Conservation (phyloP, 2,797 vertebrate genomes). For the Hybognathus amarus region DNA sequence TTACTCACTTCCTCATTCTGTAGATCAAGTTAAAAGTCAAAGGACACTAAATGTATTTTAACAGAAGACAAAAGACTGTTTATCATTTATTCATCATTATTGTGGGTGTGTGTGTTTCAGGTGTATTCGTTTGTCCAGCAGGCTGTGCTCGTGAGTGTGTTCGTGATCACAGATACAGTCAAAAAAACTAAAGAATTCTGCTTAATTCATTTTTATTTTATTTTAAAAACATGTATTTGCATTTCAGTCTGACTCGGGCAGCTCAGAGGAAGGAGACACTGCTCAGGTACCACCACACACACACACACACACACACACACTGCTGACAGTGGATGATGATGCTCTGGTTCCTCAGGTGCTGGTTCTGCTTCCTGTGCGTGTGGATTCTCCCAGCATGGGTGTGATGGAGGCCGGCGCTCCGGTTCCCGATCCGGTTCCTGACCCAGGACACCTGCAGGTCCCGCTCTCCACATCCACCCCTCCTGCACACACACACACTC, state of each 20-base stretch:
- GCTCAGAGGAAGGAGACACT: slow-evolving; percentile 53
- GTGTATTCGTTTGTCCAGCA: slow-evolving; percentile 42
- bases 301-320: no score
- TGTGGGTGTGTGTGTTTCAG: slow-evolving; percentile 26
- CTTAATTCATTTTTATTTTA: not conserved
- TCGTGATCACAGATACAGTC: not conserved
- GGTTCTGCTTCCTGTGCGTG: slow-evolving; percentile 4
- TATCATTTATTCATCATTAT: not conserved
- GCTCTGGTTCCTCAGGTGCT: not conserved
- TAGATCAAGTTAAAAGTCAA: not conserved
- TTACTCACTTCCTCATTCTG: not conserved
- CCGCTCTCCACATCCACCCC: not conserved
- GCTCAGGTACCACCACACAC: slow-evolving; percentile 39
- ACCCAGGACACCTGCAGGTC: not conserved
- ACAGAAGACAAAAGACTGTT: not conserved
- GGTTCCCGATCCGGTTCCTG: not conserved
- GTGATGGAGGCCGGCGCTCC: not conserved
- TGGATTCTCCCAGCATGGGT: slow-evolving; percentile 10
- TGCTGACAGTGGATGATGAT: not conserved
- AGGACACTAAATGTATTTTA: not conserved
- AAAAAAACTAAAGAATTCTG: not conserved
- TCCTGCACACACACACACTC: not conserved
- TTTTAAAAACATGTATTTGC: not conserved
- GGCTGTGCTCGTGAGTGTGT: slow-evolving; percentile 34
- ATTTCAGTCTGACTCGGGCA: slow-evolving; percentile 51